Base-by-base conservation (phyloP, 2,113 vertebrate genomes). In the Tinamus guttatus region DNA sequence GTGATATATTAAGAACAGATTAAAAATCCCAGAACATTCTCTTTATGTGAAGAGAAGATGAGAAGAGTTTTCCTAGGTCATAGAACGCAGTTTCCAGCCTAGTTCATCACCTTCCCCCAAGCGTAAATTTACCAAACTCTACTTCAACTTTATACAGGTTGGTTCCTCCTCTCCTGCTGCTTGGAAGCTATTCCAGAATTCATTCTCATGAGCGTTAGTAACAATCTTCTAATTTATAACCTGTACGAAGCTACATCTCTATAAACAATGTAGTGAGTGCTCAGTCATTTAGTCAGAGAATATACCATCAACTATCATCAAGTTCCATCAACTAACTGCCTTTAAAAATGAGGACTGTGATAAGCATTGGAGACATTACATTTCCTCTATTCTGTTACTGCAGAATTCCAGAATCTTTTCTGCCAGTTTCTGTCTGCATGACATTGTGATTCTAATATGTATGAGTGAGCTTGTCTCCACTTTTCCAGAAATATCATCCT, bases 351-450 rank as follows among this genome's bases (percentile, higher is more conserved):
- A 79, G 40, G 27, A 13, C n/a, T 79, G 38, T 60, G 11, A n/a
- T 32, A 76, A 59, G 16, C 56, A 71, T 32, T 25, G 2, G 2
- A 63, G 36, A 7, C 25, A 75, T 78, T 88, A 56, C 36, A 58
- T 68, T 34, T 59, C 28, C 47, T 62, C 76, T 83, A 52, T 84
- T 3, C 2, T 60, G 77, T 76, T 76, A 59, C 13, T 85, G 36
- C 24, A 87, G 28, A 87, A 21, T 90, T 94, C 27, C 80, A 84
- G 51, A 93, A 81, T 87, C 87, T 75, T 80, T 96, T 73, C 60
- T 71, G 22, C 36, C 3, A 91, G 80, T 88, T 30, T 34, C 3
- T 75, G 17, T 54, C 43, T 81, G 21, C 14, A 43, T 77, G 60
- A 83, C 30, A 69, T 83, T 62, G 86, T 68, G 12, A 62, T 86